Base-by-base conservation (phyloP, 2,113 vertebrate genomes). In the Gobio gobio region DNA sequence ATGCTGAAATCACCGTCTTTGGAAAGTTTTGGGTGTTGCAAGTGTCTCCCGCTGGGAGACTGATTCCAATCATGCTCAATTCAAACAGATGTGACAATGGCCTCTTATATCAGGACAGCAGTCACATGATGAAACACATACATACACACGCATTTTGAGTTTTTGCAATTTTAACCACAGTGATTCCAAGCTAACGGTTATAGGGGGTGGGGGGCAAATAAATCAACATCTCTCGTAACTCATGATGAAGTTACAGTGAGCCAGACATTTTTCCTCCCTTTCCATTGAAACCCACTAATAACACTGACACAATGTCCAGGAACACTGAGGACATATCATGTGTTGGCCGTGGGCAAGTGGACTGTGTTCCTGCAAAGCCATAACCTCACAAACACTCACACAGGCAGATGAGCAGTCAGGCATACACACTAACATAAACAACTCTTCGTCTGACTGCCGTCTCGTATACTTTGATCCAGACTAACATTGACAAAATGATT, bases 1-100 rank as follows among this genome's bases (percentile, higher is more conserved):
- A 83, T 14, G 77, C 83, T 85, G 72, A 86, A 83, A 79, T 88
- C 59, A 63, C 10, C 54, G 5, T 88, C 64, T 58, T 78, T 81
- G 59, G 47, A 75, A 77, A 66, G 54, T 77, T 47, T 77, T 58
- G 87, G 85, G 72, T 86, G 80, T 78, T 74, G 78, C 73, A 73
- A 64, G 76, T 47, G 59, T 72, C 66, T 59, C 81, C 72, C 70
- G 3, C 10, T 56, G 81, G 63, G 73, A 59, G 64, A 59, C 56
- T 85, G 83, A 81, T 40, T 73, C 14, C 49, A 59, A 68, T 61
- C 75, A 45, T 29, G 29, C 66, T 77, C 14, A 87, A 54, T 66
- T 78, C 74, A 85, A 87, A 87, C 75, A 86, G 76, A 85, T 58
- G 83, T 45, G 68, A 72, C 45, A 22, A 78, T 58, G 51, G 16